A percentile compares a stretch with the other conserved stretches of the same genome.
Evolutionary conservation across 1,140 invertebrate species (phyloP).

Genomic region (Apis florea): DNA sequence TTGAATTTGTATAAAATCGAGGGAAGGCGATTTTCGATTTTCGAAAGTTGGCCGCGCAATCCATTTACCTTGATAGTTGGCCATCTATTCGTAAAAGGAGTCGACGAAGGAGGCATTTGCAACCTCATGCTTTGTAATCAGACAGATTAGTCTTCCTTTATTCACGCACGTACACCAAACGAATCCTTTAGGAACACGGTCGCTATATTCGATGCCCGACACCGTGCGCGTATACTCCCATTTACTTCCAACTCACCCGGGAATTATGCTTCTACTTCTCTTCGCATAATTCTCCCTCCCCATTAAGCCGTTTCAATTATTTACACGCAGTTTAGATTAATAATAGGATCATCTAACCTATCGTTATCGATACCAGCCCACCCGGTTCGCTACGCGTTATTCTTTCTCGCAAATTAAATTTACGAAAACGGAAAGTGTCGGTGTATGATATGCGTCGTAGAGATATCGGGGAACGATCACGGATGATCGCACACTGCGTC

Average conservation of each 20-base stretch:
- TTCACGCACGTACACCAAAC: slow-evolving; percentile 52
- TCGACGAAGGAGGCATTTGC: slow-evolving; percentile 41
- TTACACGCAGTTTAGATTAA: slow-evolving; percentile 73
- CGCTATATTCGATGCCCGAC: slow-evolving; percentile 46
- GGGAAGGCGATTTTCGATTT: slow-evolving; percentile 6
- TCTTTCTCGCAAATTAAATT: too few species aligned
- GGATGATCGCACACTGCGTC: neutral
- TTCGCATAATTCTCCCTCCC: slow-evolving; percentile 71
- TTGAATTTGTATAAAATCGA: neutral
- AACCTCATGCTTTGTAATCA: slow-evolving; percentile 63
- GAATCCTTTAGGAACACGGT: slow-evolving; percentile 63
- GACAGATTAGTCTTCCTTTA: slow-evolving; percentile 65
- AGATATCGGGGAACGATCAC: too few species aligned
- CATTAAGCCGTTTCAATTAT: slow-evolving; percentile 74
- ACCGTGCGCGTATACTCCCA: slow-evolving; percentile 37
- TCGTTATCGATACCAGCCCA: slow-evolving; percentile 52
- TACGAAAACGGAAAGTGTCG: too few species aligned
- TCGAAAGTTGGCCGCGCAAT: too few species aligned
- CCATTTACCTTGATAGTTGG: slow-evolving; percentile 41
- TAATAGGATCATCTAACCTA: slow-evolving; percentile 68
- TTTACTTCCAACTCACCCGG: slow-evolving; percentile 70
- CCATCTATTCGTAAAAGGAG: slow-evolving; percentile 32
- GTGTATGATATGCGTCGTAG: too few species aligned
- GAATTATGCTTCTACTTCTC: slow-evolving; percentile 68
- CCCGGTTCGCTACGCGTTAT: neutral